Conservation (phyloP, 2,797 vertebrate genomes). For the Pterois miles region DNA sequence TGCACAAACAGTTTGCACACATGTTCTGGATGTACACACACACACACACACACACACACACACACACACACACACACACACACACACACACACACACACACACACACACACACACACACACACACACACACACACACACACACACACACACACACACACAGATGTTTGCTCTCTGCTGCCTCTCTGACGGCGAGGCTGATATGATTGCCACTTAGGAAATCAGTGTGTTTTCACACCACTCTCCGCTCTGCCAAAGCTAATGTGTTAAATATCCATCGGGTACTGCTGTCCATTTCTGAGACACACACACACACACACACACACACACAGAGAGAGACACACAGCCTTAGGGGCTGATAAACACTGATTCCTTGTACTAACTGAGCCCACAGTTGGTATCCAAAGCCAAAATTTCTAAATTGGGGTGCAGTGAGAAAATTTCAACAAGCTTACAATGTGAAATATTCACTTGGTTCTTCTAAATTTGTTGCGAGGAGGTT, state of each 20-base stretch:
- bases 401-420: constrained; percentile 68
- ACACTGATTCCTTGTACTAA: constrained; percentile 77
- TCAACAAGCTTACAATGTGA: constrained; percentile 46
- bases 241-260: constrained; percentile 81
- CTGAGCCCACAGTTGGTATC: constrained; percentile 62
- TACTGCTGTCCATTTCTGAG: constrained; percentile 80
- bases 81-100: constrained; percentile 78
- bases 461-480: constrained; percentile 59
- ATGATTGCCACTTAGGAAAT: constrained; percentile 85
- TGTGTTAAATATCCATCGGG: constrained; percentile 82
- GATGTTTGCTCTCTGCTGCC: constrained; percentile 81
- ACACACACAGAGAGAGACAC: constrained; percentile 25
- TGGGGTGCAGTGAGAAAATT: constrained; percentile 65
- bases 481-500: constrained; percentile 54
- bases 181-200: constrained; percentile 78
- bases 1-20: constrained; percentile 17
- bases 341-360: constrained; percentile 67
- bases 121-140: constrained; percentile 36
- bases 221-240: constrained; percentile 83
- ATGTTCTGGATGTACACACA: constrained; percentile 26
- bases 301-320: constrained; percentile 43
- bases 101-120: constrained; percentile 8
- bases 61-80: constrained; percentile 70
- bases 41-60: constrained; percentile 45
- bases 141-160: constrained; percentile 70